Conservation (phyloP, 2,888 invertebrate genomes). For the Ceriagrion tenellum region DNA sequence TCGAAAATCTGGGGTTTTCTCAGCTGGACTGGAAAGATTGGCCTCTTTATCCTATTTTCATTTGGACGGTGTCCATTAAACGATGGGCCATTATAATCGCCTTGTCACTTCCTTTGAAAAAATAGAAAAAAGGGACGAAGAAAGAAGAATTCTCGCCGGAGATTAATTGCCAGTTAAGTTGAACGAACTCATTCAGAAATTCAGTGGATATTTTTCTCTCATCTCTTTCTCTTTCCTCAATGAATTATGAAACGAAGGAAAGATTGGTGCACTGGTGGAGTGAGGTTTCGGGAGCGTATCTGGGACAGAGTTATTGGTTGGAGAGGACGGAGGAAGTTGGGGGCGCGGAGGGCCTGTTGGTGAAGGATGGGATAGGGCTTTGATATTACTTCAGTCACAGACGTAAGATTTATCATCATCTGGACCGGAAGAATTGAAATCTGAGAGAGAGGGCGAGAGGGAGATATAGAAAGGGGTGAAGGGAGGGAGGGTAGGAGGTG, state of each 20-base stretch:
- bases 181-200: conserved; percentile 26
- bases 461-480: background rate
- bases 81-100: background rate
- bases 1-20: background rate
- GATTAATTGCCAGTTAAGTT: conserved; percentile 29
- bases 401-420: conserved; percentile 54
- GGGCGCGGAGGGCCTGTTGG: background rate
- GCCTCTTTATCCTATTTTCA: background rate
- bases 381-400: conserved; percentile 62
- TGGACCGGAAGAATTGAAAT: conserved; percentile 66
- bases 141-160: background rate
- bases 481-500: background rate
- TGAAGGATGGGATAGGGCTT: background rate
- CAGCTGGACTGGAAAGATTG: background rate
- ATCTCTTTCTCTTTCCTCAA: background rate
- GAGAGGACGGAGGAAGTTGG: background rate
- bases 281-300: background rate
- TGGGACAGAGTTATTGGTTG: conserved; percentile 6
- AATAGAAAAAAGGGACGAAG: background rate
- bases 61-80: background rate
- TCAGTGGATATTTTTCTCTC: background rate
- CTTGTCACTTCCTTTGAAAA: background rate
- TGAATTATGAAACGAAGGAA: conserved; percentile 8
- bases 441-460: background rate
- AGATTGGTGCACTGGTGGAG: background rate